Conservation (phyloP, 2,888 invertebrate genomes). For the Carabus problematicus region DNA sequence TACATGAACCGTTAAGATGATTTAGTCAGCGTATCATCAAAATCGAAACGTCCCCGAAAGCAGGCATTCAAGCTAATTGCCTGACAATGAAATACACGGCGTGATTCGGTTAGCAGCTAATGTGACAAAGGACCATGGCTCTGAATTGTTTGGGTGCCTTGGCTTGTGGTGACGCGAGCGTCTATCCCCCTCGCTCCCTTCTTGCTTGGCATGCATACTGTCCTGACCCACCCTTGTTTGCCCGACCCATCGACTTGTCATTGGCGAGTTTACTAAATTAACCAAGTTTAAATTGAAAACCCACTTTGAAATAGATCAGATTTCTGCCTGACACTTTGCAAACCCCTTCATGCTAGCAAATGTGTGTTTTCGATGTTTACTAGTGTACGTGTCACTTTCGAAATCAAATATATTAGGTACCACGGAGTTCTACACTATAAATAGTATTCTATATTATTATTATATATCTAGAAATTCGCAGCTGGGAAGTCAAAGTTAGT, state of each 20-base stretch:
- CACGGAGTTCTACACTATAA: too few species aligned
- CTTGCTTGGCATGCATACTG: neutral
- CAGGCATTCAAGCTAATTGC: constrained; percentile 34
- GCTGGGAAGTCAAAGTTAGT: too few species aligned
- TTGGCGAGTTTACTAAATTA: constrained; percentile 42
- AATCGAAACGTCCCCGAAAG: constrained; percentile 36
- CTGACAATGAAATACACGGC: constrained; percentile 39
- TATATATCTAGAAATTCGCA: too few species aligned
- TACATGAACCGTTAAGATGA: constrained; percentile 37
- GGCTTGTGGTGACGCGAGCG: constrained; percentile 15
- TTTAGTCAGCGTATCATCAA: constrained; percentile 35
- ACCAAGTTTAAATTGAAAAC: constrained; percentile 43
- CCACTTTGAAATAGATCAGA: constrained; percentile 36
- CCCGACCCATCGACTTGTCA: constrained; percentile 23
- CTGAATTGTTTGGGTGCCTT: constrained; percentile 24
- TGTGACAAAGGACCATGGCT: constrained; percentile 33
- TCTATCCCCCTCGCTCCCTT: neutral
- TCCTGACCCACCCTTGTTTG: neutral
- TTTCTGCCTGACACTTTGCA: constrained; percentile 16
- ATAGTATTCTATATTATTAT: too few species aligned
- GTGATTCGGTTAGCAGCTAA: constrained; percentile 37
- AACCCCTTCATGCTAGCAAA: neutral
- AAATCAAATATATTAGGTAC: too few species aligned
- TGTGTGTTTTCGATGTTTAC: constrained; percentile 12
- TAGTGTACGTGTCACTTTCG: neutral